Evolutionary conservation across 2,797 vertebrate species (phyloP).

Genomic region (Chloroceryle amazona): DNA sequence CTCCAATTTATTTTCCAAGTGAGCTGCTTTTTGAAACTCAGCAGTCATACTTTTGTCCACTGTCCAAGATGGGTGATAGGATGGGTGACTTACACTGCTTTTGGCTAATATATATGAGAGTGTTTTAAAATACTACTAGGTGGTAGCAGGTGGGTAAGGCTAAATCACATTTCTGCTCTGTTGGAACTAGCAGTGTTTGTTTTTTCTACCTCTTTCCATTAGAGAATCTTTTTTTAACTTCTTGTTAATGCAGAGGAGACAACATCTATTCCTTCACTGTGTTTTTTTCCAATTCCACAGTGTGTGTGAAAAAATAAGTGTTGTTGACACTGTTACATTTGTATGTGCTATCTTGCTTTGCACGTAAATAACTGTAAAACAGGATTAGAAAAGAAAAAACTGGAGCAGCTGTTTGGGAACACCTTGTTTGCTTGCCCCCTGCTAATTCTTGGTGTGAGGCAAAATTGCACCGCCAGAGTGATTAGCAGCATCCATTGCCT

Average conservation of each 20-base stretch:
- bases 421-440: neutral
- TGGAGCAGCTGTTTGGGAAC: neutral
- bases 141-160: neutral
- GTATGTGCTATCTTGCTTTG: neutral
- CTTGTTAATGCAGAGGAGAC: neutral
- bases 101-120: neutral
- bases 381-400: neutral
- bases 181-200: neutral
- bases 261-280: neutral
- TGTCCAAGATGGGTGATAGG: neutral
- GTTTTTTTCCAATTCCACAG: neutral
- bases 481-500: neutral
- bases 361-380: neutral
- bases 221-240: neutral
- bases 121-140: neutral
- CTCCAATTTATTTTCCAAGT: neutral
- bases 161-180: neutral
- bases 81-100: neutral
- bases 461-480: rapidly evolving
- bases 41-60: neutral
- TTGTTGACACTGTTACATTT: neutral
- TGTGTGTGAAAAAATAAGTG: neutral
- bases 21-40: neutral
- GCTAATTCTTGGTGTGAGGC: neutral
- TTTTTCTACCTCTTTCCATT: neutral